Evolutionary conservation across 1,140 invertebrate species (phyloP), one percentile per base, ranked within the genome.

Genomic region (Metopolophium dirhodum): DNA sequence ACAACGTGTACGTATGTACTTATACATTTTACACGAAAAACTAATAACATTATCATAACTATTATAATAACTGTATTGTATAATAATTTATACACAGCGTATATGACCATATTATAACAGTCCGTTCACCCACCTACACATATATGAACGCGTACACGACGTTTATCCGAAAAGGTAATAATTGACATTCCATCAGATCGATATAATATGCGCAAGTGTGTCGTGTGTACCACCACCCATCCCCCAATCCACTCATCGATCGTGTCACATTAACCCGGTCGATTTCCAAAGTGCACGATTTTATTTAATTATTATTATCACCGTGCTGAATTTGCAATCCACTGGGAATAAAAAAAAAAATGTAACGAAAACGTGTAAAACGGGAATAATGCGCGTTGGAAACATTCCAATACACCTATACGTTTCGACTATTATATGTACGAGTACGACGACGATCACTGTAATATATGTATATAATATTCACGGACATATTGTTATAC

Each of bases 261-360:
- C 47, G 68, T 92, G 14, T n/a, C n/a, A 82, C 68, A 77, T 49
- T 49, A 49, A 92, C 49, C n/a, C 77, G 35, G 54, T 85, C 35
- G 82, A 83, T 83, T 83, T 77, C 51, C 68, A 91, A 9, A 4
- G 30, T n/a, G 82, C 77, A 54, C 91, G 91, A 51, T 85, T 54
- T 83, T 83, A 83, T n/a, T 87, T 49, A 87, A 49, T 87, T 47
- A 91, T 91, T 37, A 92, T 37, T 86, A 85, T 85, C 49, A 47
- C 77, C 14, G 4, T 35, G 47, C 23, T 7, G 23, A 93, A 93
- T 57, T 54, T 49, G 7, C 49, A n/a, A 89, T 45, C n/a, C 49
- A 0, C n/a, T 91, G 57, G 61, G 41, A 91, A 47, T 47, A n/a
- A 61, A 90, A 90, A 51, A 86, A 49, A 54, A 51, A 49, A 86